Base-by-base conservation (phyloP, 1,140 invertebrate genomes). In the Heliconius hermathena region DNA sequence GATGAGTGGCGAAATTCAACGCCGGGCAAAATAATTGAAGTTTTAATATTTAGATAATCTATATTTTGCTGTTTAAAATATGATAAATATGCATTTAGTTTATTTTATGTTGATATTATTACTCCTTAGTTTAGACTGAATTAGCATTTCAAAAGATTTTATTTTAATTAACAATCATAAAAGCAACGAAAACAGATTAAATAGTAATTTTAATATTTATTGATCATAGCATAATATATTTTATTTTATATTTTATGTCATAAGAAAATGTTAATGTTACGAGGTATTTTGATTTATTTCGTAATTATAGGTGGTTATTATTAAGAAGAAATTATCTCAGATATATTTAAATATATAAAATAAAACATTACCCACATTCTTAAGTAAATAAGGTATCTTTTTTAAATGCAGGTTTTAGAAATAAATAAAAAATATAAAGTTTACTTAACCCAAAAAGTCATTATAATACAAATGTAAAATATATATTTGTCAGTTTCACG, bases 261-360 rank as follows among this genome's bases (percentile, higher is more conserved):
- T 71, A 38, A 41, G 74, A 36, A 71, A 49, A 71, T 29, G 18
- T 70, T 49, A 36, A 75, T 66, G 20, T 71, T 71, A 36, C 75
- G 41, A 52, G 70, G 76, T 77, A 77, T 49, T 72, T 36, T 29
- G 13, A 36, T 72, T 77, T 71, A 33, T 71, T 72, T 52, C 49
- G 70, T 66, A 77, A 22, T 38, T 41, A n/a, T 72, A 54, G 41
- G 76, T 77, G 66, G 33, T 38, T 71, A 77, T 52, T 29, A 18
- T 54, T 71, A 77, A 33, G 26, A 71, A 29, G 70, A 70, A 49
- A 77, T 49, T 72, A 54, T 22, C 76, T 77, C 70, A 72, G 76
- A 52, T 71, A 54, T 54, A 38, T 72, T 72, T 66, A 66, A 13
- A 29, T 11, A 29, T 16, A 66, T 16, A 57, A 1, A 60, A 60